A percentile compares a stretch with the other conserved stretches of the same genome.
phyloP scores from a whole-genome alignment of 1,140 invertebrate species.

The Coenobita brevimanus region DNA sequence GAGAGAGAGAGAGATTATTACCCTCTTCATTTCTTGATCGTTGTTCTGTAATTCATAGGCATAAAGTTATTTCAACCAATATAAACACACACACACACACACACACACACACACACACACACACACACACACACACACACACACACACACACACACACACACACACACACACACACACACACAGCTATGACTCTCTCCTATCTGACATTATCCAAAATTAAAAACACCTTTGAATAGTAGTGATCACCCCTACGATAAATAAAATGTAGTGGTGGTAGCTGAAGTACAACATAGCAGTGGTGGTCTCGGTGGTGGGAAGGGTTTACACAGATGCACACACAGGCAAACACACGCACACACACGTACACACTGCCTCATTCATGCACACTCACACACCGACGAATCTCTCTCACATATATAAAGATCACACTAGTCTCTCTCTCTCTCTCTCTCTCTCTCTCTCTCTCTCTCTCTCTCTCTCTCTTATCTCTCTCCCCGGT shows the following conservation, averaged over 20 bases:
- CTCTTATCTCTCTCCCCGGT: not conserved
- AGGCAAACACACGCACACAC: not conserved
- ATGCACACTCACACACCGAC: not conserved
- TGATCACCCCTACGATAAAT: no score
- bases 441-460: not conserved
- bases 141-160: slow-evolving; percentile 1
- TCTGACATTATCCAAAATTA: no score
- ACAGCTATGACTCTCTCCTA: not conserved
- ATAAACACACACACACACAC: no score
- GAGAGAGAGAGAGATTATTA: no score
- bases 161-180: slow-evolving; percentile 13
- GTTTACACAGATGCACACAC: no score
- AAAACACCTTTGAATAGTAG: no score
- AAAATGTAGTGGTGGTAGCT: no score
- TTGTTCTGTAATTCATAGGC: no score
- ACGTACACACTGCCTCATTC: not conserved
- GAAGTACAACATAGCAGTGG: no score
- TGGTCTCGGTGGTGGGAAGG: no score
- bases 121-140: not conserved
- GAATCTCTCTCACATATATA: not conserved
- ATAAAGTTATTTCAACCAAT: no score
- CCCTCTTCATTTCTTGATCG: no score
- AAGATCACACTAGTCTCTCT: not conserved
- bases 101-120: not conserved
- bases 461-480: slow-evolving; percentile 46